Percentiles rank a stretch among this genome's conserved stretches.
Evolutionary conservation across 1,140 invertebrate species (phyloP).

Genomic region (Calephelis virginiensis): DNA sequence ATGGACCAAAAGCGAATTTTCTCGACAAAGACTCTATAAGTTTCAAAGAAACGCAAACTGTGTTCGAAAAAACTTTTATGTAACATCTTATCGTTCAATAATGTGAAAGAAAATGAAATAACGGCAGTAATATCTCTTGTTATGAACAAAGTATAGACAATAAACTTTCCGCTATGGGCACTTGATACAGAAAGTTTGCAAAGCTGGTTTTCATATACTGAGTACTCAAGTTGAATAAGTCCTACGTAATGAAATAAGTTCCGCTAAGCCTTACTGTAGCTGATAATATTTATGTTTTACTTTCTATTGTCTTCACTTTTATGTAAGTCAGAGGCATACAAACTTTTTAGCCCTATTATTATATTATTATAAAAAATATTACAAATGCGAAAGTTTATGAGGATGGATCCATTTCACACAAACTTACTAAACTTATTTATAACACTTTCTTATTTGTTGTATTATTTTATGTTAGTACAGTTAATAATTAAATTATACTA

Average conservation of each 20-base stretch:
- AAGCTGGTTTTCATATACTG: conserved; percentile 24
- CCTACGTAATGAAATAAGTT: conserved; percentile 28
- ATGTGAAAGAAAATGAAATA: neutral
- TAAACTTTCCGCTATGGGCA: conserved; percentile 22
- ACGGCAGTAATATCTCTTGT: neutral
- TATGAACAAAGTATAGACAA: conserved; percentile 23
- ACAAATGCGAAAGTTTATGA: no score
- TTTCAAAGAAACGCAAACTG: no score
- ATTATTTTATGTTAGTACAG: no score
- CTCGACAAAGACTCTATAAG: no score
- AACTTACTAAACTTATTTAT: no score
- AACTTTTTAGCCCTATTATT: no score
- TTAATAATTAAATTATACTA: no score
- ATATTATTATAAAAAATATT: no score
- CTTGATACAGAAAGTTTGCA: conserved; percentile 26
- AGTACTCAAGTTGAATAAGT: conserved; percentile 25
- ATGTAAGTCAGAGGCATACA: no score
- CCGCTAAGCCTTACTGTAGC: conserved; percentile 19
- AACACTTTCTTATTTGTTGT: no score
- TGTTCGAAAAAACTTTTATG: neutral
- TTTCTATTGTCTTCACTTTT: neutral
- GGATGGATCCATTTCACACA: no score
- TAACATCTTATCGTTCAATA: neutral
- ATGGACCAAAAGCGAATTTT: no score
- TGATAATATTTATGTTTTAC: conserved; percentile 20